Conservation (phyloP, 2,113 vertebrate species). For the Tachuris rubrigastra region DNA sequence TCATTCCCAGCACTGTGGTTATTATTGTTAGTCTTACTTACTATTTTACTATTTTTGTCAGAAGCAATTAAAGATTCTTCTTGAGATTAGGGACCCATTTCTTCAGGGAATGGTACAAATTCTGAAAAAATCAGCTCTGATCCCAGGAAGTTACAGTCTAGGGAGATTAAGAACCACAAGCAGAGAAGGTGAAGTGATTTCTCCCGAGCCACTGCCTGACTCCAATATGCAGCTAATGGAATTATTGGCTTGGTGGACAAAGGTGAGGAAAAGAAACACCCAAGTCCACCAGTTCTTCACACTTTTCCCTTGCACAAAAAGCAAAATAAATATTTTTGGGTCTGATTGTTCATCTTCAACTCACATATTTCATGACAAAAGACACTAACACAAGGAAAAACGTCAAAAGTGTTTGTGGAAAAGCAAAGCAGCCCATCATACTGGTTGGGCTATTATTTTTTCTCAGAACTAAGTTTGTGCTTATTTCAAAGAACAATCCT, state of each 20-base stretch:
- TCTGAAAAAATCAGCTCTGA: neutral
- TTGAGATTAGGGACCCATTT: neutral
- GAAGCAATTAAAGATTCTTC: neutral
- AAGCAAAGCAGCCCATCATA: fast-evolving
- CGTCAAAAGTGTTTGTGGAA: fast-evolving
- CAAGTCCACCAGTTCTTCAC: fast-evolving
- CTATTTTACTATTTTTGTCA: neutral
- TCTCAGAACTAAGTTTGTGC: neutral
- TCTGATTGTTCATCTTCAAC: neutral
- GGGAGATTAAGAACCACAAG: neutral
- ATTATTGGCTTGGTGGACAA: neutral
- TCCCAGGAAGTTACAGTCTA: neutral
- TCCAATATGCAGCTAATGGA: neutral
- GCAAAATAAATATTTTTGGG: neutral
- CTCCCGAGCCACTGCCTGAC: neutral
- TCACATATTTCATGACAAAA: neutral
- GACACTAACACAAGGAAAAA: neutral
- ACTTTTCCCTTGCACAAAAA: fast-evolving
- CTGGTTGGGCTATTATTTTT: neutral
- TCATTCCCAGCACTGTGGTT: neutral
- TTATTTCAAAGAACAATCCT: neutral
- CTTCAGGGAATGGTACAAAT: neutral
- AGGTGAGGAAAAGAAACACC: fast-evolving
- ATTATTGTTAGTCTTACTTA: neutral
- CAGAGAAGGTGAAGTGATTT: neutral